Conservation (phyloP, 2,113 vertebrate species). For the Heliornis fulica region DNA sequence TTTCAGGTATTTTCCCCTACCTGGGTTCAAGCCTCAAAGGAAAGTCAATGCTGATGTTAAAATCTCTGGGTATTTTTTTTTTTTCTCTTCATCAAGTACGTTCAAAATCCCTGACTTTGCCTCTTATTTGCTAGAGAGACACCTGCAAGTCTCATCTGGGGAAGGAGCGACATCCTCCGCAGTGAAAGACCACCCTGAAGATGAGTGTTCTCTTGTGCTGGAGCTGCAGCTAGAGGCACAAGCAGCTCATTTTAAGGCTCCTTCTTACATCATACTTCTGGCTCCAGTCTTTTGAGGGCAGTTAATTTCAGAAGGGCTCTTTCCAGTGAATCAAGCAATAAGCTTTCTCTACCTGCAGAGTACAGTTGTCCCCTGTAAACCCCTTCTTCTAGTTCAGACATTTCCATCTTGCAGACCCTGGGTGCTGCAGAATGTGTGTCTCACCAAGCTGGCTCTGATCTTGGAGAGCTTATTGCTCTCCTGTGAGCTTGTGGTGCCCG, state of each 20-base stretch:
- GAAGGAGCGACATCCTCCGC: background rate
- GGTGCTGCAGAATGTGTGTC: background rate
- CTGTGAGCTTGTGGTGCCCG: accelerated
- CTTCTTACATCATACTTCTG: background rate
- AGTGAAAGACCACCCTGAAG: too few species aligned
- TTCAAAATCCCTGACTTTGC: background rate
- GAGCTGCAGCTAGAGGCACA: background rate
- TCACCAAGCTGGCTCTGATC: background rate
- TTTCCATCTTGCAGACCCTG: background rate
- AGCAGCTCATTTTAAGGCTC: background rate
- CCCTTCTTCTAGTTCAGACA: background rate
- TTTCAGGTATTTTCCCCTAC: background rate
- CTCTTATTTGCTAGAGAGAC: background rate
- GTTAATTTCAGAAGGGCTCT: background rate
- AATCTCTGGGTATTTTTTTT: background rate
- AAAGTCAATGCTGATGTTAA: background rate
- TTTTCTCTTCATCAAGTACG: background rate
- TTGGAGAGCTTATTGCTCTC: background rate
- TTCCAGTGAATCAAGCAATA: background rate
- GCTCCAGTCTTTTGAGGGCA: background rate
- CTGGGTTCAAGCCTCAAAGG: background rate
- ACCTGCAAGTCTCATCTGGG: background rate
- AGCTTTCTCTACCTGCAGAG: background rate
- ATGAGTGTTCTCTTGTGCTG: background rate
- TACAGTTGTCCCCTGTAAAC: background rate